Conservation (phyloP, 2,797 vertebrate genomes). For the Eidolon dupreanum region DNA sequence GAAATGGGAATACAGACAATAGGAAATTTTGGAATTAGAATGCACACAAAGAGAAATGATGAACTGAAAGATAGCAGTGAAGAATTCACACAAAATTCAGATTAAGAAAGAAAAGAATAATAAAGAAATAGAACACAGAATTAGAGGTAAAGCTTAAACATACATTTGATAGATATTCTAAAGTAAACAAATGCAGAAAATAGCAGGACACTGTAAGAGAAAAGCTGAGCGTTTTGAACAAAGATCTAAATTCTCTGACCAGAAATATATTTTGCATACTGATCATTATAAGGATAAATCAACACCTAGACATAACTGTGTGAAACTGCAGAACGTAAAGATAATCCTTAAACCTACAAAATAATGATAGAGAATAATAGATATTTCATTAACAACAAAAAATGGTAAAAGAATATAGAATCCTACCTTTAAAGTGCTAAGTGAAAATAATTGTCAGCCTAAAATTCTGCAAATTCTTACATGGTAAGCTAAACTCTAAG, state of each 20-base stretch:
- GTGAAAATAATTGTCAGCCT: background rate
- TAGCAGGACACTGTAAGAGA: background rate
- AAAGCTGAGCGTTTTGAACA: background rate
- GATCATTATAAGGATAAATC: background rate
- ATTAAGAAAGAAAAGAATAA: conserved; percentile 13
- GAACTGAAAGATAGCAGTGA: background rate
- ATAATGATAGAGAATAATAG: background rate
- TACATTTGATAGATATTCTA: background rate
- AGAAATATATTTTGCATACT: conserved; percentile 1
- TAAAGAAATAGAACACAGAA: background rate
- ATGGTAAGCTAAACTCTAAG: background rate
- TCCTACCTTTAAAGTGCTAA: background rate
- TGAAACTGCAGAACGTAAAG: background rate
- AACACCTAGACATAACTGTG: background rate
- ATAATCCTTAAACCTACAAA: conserved; percentile 35
- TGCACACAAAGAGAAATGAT: background rate
- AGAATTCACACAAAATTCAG: background rate
- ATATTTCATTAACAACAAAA: conserved; percentile 15
- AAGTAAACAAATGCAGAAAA: background rate
- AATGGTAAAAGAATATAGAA: background rate
- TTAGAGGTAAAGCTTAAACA: background rate
- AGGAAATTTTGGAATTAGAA: background rate
- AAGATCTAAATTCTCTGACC: conserved; percentile 6
- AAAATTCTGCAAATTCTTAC: background rate
- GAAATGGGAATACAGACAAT: background rate